Evolutionary conservation across 2,888 invertebrate species (phyloP), one percentile per base, ranked within the genome.

Genomic region (Syritta pipiens): DNA sequence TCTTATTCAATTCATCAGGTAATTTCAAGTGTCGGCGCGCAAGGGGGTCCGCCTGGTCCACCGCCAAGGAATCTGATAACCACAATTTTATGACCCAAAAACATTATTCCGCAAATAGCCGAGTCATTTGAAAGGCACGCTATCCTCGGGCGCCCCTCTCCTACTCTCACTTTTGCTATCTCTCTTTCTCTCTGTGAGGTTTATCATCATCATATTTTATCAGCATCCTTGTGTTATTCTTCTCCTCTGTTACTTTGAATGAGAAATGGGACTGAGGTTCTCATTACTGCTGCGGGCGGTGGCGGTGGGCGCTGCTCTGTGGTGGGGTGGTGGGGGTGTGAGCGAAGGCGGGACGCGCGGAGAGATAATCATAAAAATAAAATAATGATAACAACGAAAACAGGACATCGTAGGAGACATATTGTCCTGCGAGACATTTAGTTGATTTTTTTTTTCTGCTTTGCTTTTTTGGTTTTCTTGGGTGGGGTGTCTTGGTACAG

Each of bases 1-100:
- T 53, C 40, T 60, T 60, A 75, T 75, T 75, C 62, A 65, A 65
- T 65, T 65, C 63, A 65, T 65, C 59, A 71, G 51, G 59, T 65
- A 59, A 65, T 57, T 69, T 60, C n/a, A n/a, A n/a, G n/a, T n/a
- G n/a, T n/a, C n/a, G n/a, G n/a, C n/a, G n/a, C n/a, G n/a, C n/a
- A n/a, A n/a, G n/a, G n/a, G 19, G 32, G 49, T 46, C 12, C 12
- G 6, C 6, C 4, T n/a, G 5, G 12, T n/a, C 30, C 20, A 24
- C 32, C 10, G 24, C 17, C 24, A 40, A 28, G 44, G 19, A 53
- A 55, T 42, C 30, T 49, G 55, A 75, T 57, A 76, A 35, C 24
- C 44, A 35, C 51, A 44, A 24, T 63, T 63, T 71, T 59, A 76
- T 63, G 55, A 28, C 57, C 69, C 42, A 69, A 44, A 51, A 68